Conservation (phyloP, 2,888 invertebrate genomes). For the Dryomyza anilis region DNA sequence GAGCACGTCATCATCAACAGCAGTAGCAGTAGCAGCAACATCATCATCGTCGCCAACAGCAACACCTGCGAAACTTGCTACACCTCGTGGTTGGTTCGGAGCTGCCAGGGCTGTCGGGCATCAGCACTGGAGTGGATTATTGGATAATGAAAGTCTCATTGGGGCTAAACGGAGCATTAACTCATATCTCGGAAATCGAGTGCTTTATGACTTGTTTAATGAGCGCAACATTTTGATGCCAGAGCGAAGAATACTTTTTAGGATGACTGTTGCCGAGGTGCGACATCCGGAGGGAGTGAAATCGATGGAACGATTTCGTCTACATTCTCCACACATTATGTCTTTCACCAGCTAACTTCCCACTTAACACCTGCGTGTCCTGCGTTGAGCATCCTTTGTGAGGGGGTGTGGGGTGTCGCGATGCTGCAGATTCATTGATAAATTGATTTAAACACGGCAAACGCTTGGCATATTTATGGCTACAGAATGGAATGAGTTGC, state of each 20-base stretch:
- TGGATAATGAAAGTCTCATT: slow-evolving; percentile 45
- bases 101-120: not conserved
- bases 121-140: slow-evolving; percentile 13
- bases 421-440: slow-evolving; percentile 38
- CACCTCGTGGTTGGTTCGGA: not conserved
- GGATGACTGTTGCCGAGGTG: not conserved
- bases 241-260: not conserved
- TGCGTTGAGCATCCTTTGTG: slow-evolving; percentile 1
- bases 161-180: slow-evolving; percentile 48
- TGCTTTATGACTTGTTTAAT: slow-evolving; percentile 11
- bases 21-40: not conserved
- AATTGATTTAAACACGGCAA: slow-evolving; percentile 44
- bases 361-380: not conserved
- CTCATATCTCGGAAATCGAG: slow-evolving; percentile 32
- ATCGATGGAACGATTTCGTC: not conserved
- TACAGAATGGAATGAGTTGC: not conserved
- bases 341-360: not conserved
- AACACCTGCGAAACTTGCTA: not conserved
- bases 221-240: not conserved
- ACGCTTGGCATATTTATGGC: not conserved
- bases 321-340: not conserved
- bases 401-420: not conserved
- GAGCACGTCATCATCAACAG: not conserved
- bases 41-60: not conserved
- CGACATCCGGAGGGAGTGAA: not conserved